Evolutionary conservation across 64 coral and sea anemone species (phyloP), one percentile per base, ranked within the genome.

Genomic region (Stylophora pistillata): DNA sequence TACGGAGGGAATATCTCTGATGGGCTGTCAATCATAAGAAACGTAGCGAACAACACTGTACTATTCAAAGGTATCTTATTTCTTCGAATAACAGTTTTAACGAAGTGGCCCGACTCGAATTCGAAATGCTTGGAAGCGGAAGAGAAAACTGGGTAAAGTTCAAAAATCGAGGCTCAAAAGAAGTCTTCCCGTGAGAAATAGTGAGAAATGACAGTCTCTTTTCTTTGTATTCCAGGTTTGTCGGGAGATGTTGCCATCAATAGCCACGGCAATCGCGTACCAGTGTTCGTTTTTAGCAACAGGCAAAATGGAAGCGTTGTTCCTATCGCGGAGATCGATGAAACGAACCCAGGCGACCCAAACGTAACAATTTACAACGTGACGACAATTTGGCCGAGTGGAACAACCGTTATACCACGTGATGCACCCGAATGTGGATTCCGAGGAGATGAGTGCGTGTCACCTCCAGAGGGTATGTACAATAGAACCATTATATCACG

Each of bases 351-450:
- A 11, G 7, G 73, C 7, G 70, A 81, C 10, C 41, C 85, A 13
- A 76, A 73, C 28, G 31, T 96, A 1, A 93, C 52, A 41, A 53
- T 74, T 0, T 78, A 80, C 33, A 93, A 92, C 31, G 31, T 71
- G 16, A 89, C 62, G 3, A 23, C 78, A 18, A 60, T 96, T 0
- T 96, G 90, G 90, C 94, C 94, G 37, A 86, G 90, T 52, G 86
- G 94, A 23, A 25, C 65, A 64, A 96, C 90, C 9, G 33, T 59
- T 27, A 73, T 79, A 0, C 94, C 94, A 1, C 62, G 13, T 56
- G 94, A 92, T 86, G 73, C 41, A 89, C 94, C 94, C 3, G 54
- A 18, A 63, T 96, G 94, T 73, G 94, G 94, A 89, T 96, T 96
- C 25, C 78, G 71, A 78, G 94, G 94, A 31, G 88, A 92, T n/a